These are phyloP conservation scores for Drosophila antonietae DNA, from an alignment of 2,888 invertebrate species.

Conservation along the genomic window DNA sequence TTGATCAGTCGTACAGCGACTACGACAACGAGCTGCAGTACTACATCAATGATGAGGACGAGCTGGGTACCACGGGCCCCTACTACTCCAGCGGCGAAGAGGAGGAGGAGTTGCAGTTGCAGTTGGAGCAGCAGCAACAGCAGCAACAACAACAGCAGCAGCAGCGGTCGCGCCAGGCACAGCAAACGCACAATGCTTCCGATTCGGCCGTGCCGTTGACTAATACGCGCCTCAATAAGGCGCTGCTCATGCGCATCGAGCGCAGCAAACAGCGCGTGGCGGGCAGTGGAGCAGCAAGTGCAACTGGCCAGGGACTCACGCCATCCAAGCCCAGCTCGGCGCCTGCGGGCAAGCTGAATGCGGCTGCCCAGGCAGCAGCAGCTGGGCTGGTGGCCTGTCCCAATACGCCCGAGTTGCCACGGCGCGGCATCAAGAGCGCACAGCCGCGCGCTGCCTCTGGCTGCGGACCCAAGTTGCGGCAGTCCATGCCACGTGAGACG, in stretches of 20 bases:
- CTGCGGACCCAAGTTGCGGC: slow-evolving; percentile 70
- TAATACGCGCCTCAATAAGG: slow-evolving; percentile 89
- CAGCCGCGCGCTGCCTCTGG: slow-evolving; percentile 61
- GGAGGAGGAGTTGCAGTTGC: slow-evolving; percentile 62
- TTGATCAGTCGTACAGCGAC: slow-evolving; percentile 82
- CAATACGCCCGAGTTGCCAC: slow-evolving; percentile 86
- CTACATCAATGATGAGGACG: slow-evolving; percentile 85
- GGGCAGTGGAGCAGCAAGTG: slow-evolving; percentile 35
- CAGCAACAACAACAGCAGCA: not conserved
- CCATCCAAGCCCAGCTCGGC: slow-evolving; percentile 83
- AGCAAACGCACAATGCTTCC: slow-evolving; percentile 23
- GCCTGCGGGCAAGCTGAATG: slow-evolving; percentile 63
- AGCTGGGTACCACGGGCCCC: slow-evolving; percentile 79
- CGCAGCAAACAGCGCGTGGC: slow-evolving; percentile 83
- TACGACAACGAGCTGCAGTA: slow-evolving; percentile 84
- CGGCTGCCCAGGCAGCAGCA: slow-evolving; percentile 49
- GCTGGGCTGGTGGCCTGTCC: slow-evolving; percentile 85
- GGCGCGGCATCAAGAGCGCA: slow-evolving; percentile 82
- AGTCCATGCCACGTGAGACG: slow-evolving; percentile 84
- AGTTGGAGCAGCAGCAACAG: slow-evolving; percentile 52
- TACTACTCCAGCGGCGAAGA: slow-evolving; percentile 82
- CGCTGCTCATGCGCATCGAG: slow-evolving; percentile 88
- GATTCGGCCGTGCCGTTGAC: slow-evolving; percentile 78
- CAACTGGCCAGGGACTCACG: slow-evolving; percentile 29
- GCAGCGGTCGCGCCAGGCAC: slow-evolving; percentile 21